A percentile compares a stretch with the other conserved stretches of the same genome.
Conservation (phyloP, 92 coral and sea anemone genomes). For the Diadumene lineata region DNA sequence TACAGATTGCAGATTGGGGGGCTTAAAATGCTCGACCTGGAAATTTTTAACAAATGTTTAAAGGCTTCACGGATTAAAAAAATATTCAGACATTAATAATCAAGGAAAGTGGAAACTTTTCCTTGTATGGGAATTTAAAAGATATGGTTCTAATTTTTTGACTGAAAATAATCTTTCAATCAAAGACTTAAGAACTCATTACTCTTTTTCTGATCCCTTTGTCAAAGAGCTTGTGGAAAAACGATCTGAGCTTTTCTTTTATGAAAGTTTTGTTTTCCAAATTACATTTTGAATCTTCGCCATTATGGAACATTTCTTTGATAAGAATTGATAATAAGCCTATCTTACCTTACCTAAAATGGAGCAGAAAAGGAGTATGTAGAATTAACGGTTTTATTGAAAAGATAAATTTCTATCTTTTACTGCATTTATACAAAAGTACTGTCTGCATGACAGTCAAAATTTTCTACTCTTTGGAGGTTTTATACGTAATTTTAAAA, state of each 20-base stretch:
- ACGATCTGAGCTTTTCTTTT: not conserved
- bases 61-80: not conserved
- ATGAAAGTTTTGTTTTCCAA: not conserved
- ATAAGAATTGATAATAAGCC: conserved; percentile 7
- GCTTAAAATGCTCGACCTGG: conserved; percentile 11
- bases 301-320: not conserved
- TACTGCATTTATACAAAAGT: not conserved
- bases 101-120: conserved; percentile 2
- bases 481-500: not conserved
- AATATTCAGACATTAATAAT: not conserved
- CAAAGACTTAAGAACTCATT: not conserved
- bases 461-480: not conserved
- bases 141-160: not conserved
- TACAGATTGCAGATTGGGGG: conserved; percentile 7
- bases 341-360: not conserved
- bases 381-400: not conserved
- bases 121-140: too few relatives aligned
- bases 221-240: not conserved
- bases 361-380: not conserved
- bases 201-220: not conserved
- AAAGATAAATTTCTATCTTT: not conserved
- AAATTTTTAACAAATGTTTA: not conserved
- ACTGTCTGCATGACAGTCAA: not conserved
- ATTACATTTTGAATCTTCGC: not conserved
- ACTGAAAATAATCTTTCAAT: not conserved